Conservation (phyloP, 2,888 invertebrate species). For the Pristionchus maxplancki region DNA sequence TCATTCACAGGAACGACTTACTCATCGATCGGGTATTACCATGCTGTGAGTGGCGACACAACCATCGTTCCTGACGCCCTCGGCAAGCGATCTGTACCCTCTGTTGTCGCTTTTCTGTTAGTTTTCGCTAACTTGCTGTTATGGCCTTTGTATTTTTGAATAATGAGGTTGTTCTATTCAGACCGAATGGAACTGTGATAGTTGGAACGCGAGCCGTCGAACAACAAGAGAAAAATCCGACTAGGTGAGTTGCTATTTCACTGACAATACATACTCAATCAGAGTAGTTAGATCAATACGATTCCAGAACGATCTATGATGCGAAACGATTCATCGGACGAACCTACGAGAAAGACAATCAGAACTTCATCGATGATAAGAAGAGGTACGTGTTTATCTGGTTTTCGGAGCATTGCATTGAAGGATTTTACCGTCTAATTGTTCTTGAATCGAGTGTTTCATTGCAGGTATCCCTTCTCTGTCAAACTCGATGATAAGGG, state of each 20-base stretch:
- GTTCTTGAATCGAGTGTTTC: neutral
- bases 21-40: constrained; percentile 79
- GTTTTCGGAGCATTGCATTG: neutral
- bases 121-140: constrained; percentile 53
- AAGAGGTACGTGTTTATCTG: neutral
- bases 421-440: neutral
- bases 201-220: constrained; percentile 80
- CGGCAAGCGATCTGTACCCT: constrained; percentile 80
- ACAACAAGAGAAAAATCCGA: constrained; percentile 79
- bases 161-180: constrained; percentile 55
- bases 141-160: neutral
- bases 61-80: constrained; percentile 79
- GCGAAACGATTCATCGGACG: constrained; percentile 81
- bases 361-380: constrained; percentile 68
- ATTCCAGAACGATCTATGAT: constrained; percentile 80
- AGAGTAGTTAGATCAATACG: neutral
- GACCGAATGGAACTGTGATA: constrained; percentile 77
- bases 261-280: neutral
- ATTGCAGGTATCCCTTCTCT: constrained; percentile 73
- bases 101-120: constrained; percentile 80
- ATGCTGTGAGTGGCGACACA: constrained; percentile 79
- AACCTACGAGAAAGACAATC: constrained; percentile 76
- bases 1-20: constrained; percentile 79
- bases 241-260: constrained; percentile 48
- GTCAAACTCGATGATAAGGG: constrained; percentile 70